Conservation (phyloP, 2,888 invertebrate species). For the Netelia melanura region DNA sequence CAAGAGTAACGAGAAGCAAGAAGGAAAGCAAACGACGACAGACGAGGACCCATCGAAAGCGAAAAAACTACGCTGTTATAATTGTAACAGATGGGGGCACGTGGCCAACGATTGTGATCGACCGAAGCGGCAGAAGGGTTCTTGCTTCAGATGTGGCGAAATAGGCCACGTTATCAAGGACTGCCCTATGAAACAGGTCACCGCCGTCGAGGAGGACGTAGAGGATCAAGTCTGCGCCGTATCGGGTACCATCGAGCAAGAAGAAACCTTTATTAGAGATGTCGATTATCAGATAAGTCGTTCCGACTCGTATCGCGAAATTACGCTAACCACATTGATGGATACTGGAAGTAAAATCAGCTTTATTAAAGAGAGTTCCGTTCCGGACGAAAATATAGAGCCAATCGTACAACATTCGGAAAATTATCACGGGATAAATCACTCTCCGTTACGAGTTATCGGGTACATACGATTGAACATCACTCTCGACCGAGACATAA, state of each 20-base stretch:
- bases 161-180: conserved; percentile 35
- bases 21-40: not conserved
- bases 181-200: conserved; percentile 36
- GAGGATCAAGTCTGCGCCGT: conserved; percentile 18
- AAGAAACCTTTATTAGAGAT: conserved; percentile 14
- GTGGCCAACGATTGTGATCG: conserved; percentile 2
- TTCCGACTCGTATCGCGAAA: not conserved
- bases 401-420: not conserved
- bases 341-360: conserved; percentile 54
- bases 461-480: conserved; percentile 51
- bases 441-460: conserved; percentile 31
- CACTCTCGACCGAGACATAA: conserved; percentile 26
- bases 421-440: conserved; percentile 55
- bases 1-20: not conserved
- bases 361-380: conserved; percentile 54
- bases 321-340: conserved; percentile 41
- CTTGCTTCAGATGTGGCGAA: conserved; percentile 45
- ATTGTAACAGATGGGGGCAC: conserved; percentile 45
- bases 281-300: conserved; percentile 28
- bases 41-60: not conserved
- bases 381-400: conserved; percentile 49
- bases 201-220: not conserved
- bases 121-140: conserved; percentile 27
- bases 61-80: conserved; percentile 41
- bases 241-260: not conserved